These are phyloP conservation scores for Phoebastria nigripes DNA, from an alignment of 2,797 vertebrate species.

Conservation along the genomic window DNA sequence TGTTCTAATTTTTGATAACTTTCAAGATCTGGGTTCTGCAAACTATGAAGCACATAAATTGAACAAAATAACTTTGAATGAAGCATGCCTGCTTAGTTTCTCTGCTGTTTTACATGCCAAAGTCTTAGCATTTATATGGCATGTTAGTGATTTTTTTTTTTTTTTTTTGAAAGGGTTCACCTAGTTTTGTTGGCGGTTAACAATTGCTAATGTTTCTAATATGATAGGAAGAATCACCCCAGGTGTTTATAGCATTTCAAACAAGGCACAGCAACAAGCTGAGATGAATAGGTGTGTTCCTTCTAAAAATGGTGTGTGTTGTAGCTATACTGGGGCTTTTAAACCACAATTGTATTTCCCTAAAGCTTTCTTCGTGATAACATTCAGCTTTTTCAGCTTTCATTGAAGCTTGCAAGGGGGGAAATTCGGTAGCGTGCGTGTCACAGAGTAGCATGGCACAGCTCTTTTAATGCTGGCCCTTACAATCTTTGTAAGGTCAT, in stretches of 20 bases:
- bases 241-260: background rate
- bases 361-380: background rate
- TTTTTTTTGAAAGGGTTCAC: background rate
- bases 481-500: slow-evolving; percentile 52
- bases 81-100: background rate
- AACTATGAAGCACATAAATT: background rate
- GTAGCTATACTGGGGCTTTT: background rate
- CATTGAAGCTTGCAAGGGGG: background rate
- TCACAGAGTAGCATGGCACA: background rate
- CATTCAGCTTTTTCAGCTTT: slow-evolving; percentile 52
- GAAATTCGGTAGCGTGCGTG: slow-evolving; percentile 14
- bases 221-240: background rate
- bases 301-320: background rate
- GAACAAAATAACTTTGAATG: background rate
- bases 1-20: slow-evolving; percentile 27
- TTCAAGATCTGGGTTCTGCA: slow-evolving; percentile 9
- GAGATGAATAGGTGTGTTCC: background rate
- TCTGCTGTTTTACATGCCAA: background rate
- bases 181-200: background rate
- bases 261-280: background rate
- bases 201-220: background rate
- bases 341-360: background rate
- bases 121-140: background rate
- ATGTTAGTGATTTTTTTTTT: background rate
- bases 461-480: slow-evolving; percentile 66